Evolutionary conservation across 2,113 vertebrate genomes (phyloP).

Genomic region (Chrysemys picta): DNA sequence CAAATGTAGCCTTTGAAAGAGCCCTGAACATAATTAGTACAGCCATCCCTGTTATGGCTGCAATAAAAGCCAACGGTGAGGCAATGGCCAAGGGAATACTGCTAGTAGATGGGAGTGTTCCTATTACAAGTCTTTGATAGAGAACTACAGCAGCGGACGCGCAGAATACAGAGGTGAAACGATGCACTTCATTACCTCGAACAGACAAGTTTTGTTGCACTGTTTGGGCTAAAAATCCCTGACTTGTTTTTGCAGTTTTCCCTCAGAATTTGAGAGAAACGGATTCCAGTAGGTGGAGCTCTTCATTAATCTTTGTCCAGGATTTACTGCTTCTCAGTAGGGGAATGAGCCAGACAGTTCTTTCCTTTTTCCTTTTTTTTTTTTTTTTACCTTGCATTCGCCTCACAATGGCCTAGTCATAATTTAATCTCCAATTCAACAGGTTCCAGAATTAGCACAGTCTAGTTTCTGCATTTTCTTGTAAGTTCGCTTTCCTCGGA

Average conservation of each 20-base stretch:
- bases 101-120: not conserved
- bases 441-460: not conserved
- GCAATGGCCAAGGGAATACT: not conserved
- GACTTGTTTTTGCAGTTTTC: not conserved
- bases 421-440: conserved; percentile 16
- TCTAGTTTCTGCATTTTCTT: not conserved
- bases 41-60: not conserved
- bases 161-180: not conserved
- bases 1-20: not conserved
- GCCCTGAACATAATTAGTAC: not conserved
- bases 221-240: not conserved
- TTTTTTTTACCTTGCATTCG: not conserved
- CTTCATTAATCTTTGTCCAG: conserved; percentile 59
- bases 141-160: not conserved
- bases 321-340: not conserved
- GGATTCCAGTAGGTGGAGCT: conserved; percentile 78
- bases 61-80: not conserved
- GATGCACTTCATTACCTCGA: not conserved
- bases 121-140: not conserved
- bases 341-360: not conserved
- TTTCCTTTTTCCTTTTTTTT: not conserved
- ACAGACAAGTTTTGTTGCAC: not conserved
- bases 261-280: not conserved
- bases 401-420: not conserved
- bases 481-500: not conserved